Evolutionary conservation across 2,113 vertebrate species (phyloP).

Genomic region (Dolichotis patagonum): DNA sequence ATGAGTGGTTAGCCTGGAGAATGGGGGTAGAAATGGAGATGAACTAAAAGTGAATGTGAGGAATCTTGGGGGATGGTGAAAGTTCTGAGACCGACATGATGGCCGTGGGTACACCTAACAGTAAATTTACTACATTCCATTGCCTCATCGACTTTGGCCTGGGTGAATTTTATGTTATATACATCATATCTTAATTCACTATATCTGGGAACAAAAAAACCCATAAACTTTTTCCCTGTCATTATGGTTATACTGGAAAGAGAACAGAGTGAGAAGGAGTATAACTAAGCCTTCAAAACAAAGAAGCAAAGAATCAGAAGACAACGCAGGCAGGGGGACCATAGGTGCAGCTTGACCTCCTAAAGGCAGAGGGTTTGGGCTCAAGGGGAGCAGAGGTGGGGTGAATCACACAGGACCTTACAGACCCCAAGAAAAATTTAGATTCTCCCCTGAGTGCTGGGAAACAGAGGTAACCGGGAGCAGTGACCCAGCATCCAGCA

Average conservation of each 20-base stretch:
- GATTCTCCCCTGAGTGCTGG: background rate
- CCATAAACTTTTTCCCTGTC: background rate
- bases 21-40: background rate
- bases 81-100: background rate
- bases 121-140: background rate
- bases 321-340: rapidly evolving
- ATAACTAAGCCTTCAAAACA: background rate
- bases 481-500: background rate
- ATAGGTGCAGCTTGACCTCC: too few relatives aligned
- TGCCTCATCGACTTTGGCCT: background rate
- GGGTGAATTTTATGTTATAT: background rate
- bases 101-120: background rate
- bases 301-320: background rate
- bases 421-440: background rate
- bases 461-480: background rate
- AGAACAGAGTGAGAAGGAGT: too few relatives aligned
- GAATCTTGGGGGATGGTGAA: background rate
- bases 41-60: background rate
- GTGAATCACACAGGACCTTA: rapidly evolving
- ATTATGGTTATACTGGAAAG: background rate
- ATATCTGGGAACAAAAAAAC: background rate
- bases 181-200: background rate
- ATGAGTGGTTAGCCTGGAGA: background rate
- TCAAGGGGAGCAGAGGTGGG: background rate
- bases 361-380: background rate